A percentile compares a stretch with the other conserved stretches of the same genome.
These are phyloP conservation scores for Pogonocichla stellata DNA, from an alignment of 2,113 vertebrate species.

Conservation along the genomic window DNA sequence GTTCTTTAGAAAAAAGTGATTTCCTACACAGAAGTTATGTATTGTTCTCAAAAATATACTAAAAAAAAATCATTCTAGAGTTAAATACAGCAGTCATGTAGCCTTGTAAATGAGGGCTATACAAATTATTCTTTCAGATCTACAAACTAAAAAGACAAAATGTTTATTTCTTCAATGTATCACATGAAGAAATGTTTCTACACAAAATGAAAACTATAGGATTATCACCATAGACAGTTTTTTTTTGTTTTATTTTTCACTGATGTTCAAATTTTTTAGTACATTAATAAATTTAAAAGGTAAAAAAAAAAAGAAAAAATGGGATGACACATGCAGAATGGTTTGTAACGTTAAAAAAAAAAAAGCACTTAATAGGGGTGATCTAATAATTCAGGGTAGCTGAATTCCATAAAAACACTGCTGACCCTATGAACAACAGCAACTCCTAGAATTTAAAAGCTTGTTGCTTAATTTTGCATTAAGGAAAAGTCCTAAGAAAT, in stretches of 20 bases:
- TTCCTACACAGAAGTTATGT: not conserved
- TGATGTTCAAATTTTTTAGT: not conserved
- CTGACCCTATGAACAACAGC: not conserved
- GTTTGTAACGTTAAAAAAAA: not conserved
- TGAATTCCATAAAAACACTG: not conserved
- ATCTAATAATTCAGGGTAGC: not conserved
- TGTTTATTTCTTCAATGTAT: not conserved
- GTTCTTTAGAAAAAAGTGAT: not conserved
- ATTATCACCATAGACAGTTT: not conserved
- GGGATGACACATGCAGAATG: not conserved
- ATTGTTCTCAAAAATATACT: not conserved
- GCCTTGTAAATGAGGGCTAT: not conserved
- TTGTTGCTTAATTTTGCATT: too few relatives aligned
- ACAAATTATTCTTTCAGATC: not conserved
- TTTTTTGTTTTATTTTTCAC: not conserved
- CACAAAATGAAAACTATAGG: not conserved
- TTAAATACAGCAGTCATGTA: not conserved
- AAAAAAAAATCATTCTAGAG: not conserved
- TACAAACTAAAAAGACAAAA: not conserved
- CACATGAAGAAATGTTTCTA: not conserved
- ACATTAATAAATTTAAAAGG: not conserved
- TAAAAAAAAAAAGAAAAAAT: not conserved
- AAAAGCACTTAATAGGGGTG: fast-evolving
- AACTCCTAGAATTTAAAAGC: not conserved
- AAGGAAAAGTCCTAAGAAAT: not conserved